phyloP scores from a whole-genome alignment of 2,797 vertebrate species.

The Okamejei kenojei region DNA sequence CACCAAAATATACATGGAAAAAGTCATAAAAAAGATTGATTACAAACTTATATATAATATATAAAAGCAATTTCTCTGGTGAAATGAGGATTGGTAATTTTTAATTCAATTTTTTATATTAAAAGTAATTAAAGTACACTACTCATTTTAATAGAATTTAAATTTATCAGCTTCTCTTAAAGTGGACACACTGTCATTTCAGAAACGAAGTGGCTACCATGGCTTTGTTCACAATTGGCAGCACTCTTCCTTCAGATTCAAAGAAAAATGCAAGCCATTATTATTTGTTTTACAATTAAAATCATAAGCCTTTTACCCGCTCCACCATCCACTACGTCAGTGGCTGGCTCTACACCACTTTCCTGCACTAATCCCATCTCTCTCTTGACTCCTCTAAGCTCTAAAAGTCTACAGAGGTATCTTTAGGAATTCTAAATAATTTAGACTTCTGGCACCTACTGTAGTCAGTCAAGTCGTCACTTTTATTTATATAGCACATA shows the following conservation, averaged over 20 bases:
- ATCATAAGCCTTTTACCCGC: too few species aligned
- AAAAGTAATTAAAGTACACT: constrained; percentile 27
- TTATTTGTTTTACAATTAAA: neutral
- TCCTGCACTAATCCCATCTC: too few species aligned
- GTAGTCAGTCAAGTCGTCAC: too few species aligned
- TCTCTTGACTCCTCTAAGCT: too few species aligned
- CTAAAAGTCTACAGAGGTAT: too few species aligned
- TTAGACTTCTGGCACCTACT: neutral
- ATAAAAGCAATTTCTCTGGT: constrained; percentile 35
- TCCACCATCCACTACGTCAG: too few species aligned
- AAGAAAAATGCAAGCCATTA: neutral
- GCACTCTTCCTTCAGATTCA: neutral
- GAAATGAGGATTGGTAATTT: constrained; percentile 33
- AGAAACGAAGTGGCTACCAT: neutral
- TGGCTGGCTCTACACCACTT: too few species aligned
- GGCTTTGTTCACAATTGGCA: neutral
- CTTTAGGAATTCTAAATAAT: neutral
- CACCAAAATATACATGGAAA: constrained; percentile 26
- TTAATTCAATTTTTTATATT: constrained; percentile 36
- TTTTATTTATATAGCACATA: too few species aligned
- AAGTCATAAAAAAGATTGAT: constrained; percentile 31
- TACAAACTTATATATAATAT: constrained; percentile 34
- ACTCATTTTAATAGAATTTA: constrained; percentile 34
- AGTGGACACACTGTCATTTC: constrained; percentile 26
- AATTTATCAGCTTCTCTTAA: constrained; percentile 26